Conservation (phyloP, 2,113 vertebrate genomes). For the Erythrocercus mccallii region DNA sequence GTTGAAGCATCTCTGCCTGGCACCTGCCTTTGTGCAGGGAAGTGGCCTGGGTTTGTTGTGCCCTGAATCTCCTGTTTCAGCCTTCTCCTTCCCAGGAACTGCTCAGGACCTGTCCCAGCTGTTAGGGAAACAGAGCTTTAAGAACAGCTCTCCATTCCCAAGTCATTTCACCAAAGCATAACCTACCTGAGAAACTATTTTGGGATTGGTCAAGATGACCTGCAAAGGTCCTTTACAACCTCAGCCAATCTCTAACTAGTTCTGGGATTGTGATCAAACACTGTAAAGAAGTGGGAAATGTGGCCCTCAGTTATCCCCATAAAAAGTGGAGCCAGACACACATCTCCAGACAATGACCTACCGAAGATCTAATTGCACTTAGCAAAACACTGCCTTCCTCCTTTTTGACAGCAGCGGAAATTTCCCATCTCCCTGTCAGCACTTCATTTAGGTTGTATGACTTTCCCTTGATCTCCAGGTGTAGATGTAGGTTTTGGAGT, state of each 20-base stretch:
- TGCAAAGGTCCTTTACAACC: not conserved
- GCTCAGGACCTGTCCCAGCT: not conserved
- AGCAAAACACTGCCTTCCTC: not conserved
- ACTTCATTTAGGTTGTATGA: not conserved
- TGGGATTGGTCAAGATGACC: not conserved
- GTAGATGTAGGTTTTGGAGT: not conserved
- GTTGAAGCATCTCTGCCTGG: not conserved
- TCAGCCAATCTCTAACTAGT: not conserved
- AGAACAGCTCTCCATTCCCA: not conserved
- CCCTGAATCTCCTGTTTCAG: not conserved
- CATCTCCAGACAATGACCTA: not conserved
- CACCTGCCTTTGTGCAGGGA: not conserved
- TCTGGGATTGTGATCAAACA: not conserved
- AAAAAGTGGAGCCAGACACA: not conserved
- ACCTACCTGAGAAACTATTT: not conserved
- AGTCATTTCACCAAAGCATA: not conserved
- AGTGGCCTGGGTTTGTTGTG: not conserved
- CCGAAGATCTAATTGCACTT: not conserved
- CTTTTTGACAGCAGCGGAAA: not conserved
- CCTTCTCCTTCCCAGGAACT: not conserved
- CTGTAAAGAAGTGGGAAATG: not conserved
- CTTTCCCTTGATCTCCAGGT: not conserved
- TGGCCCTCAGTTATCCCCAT: not conserved
- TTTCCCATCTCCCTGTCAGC: not conserved
- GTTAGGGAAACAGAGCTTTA: not conserved